Percentiles rank a stretch among this genome's conserved stretches.
Evolutionary conservation across 2,888 invertebrate species (phyloP).

Genomic region (Protophormia terraenovae): DNA sequence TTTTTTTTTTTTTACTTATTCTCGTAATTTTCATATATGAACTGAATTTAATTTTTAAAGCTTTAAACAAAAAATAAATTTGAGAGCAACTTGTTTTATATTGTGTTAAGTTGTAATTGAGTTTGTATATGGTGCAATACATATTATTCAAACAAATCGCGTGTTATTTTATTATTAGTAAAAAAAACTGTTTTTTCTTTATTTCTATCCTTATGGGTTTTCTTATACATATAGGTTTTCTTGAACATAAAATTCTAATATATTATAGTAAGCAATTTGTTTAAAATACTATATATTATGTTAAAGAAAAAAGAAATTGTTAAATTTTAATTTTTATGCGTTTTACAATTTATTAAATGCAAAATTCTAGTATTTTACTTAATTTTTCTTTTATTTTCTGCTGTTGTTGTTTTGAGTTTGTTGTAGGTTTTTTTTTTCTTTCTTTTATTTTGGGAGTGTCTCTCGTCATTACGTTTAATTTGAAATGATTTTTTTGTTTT

Average conservation of each 20-base stretch:
- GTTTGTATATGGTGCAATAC: background rate
- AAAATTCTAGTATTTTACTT: background rate
- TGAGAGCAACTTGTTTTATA: background rate
- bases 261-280: too few species aligned
- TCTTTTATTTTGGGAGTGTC: constrained; percentile 42
- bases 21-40: background rate
- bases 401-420: background rate
- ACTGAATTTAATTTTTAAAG: background rate
- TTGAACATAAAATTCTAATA: too few species aligned
- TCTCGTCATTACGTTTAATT: constrained; percentile 8
- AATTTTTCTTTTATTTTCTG: background rate
- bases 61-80: background rate
- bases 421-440: background rate
- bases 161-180: constrained; percentile 29
- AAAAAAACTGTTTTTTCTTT: background rate
- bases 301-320: too few species aligned
- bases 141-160: constrained; percentile 15
- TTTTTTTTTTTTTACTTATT: too few species aligned
- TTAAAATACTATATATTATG: too few species aligned
- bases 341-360: background rate
- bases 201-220: background rate
- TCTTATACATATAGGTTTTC: background rate
- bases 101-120: background rate
- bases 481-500: constrained; percentile 1
- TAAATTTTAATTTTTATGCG: background rate